phyloP scores from a whole-genome alignment of 2,113 vertebrate species.

The Gymnocephalus cernua region DNA sequence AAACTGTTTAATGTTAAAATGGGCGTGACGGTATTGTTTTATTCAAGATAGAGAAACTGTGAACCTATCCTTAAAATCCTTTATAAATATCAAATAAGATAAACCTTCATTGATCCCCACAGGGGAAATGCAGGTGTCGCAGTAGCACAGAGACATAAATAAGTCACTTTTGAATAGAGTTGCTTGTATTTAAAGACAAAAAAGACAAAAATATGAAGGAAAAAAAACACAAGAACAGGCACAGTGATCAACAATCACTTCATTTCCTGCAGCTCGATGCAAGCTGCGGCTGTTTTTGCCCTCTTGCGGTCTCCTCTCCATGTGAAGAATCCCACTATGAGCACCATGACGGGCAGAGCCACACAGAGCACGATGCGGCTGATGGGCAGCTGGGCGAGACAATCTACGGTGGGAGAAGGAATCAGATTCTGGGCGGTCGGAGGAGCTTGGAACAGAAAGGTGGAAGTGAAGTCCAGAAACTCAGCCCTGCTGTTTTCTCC shows the following conservation, averaged over 20 bases:
- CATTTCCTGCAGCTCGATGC: conserved; percentile 12
- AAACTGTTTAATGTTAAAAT: background rate
- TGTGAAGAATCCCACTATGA: conserved; percentile 34
- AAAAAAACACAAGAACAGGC: too few species aligned
- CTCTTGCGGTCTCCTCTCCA: conserved; percentile 18
- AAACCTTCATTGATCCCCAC: too few species aligned
- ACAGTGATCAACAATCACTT: background rate
- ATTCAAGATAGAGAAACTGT: background rate
- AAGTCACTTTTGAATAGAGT: too few species aligned
- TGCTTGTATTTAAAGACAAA: too few species aligned
- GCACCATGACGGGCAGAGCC: conserved; percentile 56
- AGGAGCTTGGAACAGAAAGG: conserved; percentile 31
- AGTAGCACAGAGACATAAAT: too few species aligned
- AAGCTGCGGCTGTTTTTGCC: background rate
- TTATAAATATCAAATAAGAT: too few species aligned
- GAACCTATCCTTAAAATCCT: background rate
- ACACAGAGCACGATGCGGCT: conserved; percentile 59
- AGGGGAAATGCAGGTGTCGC: too few species aligned
- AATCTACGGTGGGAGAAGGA: accelerated
- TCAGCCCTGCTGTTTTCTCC: background rate
- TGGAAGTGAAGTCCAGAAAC: conserved; percentile 49
- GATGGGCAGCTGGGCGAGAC: conserved; percentile 31
- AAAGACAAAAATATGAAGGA: too few species aligned
- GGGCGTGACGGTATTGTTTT: background rate
- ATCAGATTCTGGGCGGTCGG: accelerated